phyloP scores from a whole-genome alignment of 2,113 vertebrate genomes.

The Pholis gunnellus region DNA sequence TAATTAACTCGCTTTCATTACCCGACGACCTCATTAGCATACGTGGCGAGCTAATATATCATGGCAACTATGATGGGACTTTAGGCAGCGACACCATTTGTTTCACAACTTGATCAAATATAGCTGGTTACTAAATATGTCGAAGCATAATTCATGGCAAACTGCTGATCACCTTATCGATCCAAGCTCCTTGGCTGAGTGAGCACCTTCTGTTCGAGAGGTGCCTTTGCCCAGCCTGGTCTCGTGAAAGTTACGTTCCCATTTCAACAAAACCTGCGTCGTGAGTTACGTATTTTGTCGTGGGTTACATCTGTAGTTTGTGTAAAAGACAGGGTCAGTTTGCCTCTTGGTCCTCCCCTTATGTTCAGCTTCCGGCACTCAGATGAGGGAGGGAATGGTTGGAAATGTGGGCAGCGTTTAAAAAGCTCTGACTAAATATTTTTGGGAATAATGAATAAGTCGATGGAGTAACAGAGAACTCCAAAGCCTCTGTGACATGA shows the following conservation, averaged over 20 bases:
- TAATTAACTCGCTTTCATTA: slow-evolving; percentile 26
- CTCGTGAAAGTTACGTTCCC: background rate
- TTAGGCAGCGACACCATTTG: slow-evolving; percentile 5
- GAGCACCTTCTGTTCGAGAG: background rate
- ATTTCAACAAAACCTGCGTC: background rate
- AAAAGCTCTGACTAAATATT: background rate
- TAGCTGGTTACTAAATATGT: background rate
- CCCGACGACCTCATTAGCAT: slow-evolving; percentile 17
- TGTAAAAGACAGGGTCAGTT: too few species aligned
- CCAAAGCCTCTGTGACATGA: slow-evolving; percentile 26
- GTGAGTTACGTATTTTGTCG: background rate
- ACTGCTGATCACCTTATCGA: background rate
- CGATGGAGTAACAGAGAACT: slow-evolving; percentile 12
- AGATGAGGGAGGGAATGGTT: background rate
- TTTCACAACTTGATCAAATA: slow-evolving; percentile 1
- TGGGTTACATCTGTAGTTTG: too few species aligned
- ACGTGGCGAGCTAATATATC: background rate
- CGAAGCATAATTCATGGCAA: background rate
- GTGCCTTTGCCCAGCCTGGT: background rate
- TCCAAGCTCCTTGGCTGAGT: background rate
- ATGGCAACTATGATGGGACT: background rate
- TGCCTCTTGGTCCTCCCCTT: background rate
- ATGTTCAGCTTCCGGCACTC: background rate
- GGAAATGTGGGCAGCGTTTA: background rate
- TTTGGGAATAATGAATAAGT: slow-evolving; percentile 4